phyloP scores from a whole-genome alignment of 2,888 invertebrate species.

The Platycheirus rosarum region DNA sequence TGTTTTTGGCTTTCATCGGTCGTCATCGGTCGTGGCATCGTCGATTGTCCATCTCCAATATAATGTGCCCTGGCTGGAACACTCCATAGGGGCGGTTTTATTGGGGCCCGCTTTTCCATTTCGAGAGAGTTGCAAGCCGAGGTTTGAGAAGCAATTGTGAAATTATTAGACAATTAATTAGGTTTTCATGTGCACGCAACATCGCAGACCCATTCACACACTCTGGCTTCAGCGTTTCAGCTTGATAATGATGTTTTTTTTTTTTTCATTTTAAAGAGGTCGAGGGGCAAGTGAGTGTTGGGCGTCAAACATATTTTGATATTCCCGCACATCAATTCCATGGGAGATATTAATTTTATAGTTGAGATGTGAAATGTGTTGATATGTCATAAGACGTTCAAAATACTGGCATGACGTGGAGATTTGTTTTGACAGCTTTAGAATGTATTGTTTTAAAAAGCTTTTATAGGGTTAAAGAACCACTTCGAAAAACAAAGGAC shows the following conservation, averaged over 20 bases:
- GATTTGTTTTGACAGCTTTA: not conserved
- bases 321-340: conserved; percentile 55
- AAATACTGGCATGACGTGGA: not conserved
- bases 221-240: not conserved
- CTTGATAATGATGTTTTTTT: conserved; percentile 13
- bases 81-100: conserved; percentile 39
- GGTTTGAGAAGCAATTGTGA: conserved; percentile 51
- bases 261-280: conserved; percentile 11
- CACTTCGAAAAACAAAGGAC: too few species aligned
- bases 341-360: not conserved
- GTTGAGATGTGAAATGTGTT: not conserved
- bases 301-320: conserved; percentile 66
- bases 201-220: not conserved
- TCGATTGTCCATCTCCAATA: not conserved
- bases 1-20: conserved; percentile 29
- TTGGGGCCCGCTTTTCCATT: conserved; percentile 34
- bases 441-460: too few species aligned
- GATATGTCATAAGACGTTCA: not conserved
- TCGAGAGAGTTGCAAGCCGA: not conserved
- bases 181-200: conserved; percentile 47
- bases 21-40: too few species aligned
- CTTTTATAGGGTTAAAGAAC: too few species aligned
- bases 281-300: conserved; percentile 10
- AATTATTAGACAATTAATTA: conserved; percentile 70
- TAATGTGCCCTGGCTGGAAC: not conserved